Conservation (phyloP, 2,888 invertebrate genomes). For the Dichetophora obliterata region DNA sequence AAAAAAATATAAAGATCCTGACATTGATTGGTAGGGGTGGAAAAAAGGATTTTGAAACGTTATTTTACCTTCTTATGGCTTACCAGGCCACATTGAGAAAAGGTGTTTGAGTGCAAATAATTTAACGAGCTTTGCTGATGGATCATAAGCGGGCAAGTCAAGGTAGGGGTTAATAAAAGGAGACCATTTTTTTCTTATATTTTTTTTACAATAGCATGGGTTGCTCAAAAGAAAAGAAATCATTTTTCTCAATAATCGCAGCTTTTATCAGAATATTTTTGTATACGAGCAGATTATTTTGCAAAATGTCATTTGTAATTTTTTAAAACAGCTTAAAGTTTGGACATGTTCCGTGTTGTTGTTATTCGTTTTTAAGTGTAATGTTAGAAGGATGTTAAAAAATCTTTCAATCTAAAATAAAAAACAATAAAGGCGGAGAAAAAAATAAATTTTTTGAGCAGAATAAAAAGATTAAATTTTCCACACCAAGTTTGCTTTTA, state of each 20-base stretch:
- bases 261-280: neutral
- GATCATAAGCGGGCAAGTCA: neutral
- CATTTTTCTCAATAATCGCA: constrained; percentile 1
- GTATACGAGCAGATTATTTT: constrained; percentile 7
- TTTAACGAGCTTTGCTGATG: constrained; percentile 30
- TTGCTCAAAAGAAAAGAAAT: neutral
- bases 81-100: neutral
- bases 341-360: too few species aligned
- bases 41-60: neutral
- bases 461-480: too few species aligned
- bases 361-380: too few species aligned
- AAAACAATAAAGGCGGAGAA: too few species aligned
- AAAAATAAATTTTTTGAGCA: too few species aligned
- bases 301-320: too few species aligned
- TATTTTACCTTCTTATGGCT: neutral
- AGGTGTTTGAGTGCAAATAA: constrained; percentile 33
- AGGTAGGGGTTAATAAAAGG: neutral
- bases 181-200: neutral
- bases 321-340: too few species aligned
- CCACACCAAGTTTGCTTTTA: too few species aligned
- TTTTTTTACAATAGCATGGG: neutral
- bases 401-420: too few species aligned
- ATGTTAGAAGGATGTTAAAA: too few species aligned
- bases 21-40: neutral
- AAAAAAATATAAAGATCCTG: neutral